phyloP scores from a whole-genome alignment of 2,113 vertebrate species.

The Panthera tigris region DNA sequence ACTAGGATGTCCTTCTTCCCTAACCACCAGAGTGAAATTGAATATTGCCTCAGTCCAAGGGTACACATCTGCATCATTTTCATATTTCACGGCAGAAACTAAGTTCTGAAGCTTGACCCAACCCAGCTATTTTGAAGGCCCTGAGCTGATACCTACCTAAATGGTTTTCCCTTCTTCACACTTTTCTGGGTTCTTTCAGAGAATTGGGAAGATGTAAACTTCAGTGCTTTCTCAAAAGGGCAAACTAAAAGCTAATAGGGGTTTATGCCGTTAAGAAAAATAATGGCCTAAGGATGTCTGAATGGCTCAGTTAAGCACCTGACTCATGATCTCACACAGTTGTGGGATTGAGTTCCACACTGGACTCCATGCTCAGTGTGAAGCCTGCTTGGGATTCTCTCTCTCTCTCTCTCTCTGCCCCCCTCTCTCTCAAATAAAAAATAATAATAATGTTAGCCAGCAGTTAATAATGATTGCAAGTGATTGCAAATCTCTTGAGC shows the following conservation, averaged over 20 bases:
- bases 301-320: too few species aligned
- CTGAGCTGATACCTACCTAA: neutral
- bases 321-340: too few species aligned
- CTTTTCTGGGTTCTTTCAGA: slow-evolving; percentile 35
- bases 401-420: too few species aligned
- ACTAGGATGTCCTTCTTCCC: neutral
- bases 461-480: neutral
- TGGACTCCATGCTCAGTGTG: too few species aligned
- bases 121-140: neutral
- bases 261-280: neutral
- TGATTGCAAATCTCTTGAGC: neutral
- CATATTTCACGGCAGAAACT: neutral
- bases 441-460: neutral
- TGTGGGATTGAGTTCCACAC: too few species aligned
- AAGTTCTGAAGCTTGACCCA: neutral
- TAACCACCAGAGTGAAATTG: neutral
- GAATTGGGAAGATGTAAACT: neutral
- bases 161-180: neutral
- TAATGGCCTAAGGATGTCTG: neutral
- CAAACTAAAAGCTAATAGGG: neutral
- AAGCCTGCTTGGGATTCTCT: too few species aligned
- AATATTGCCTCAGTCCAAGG: neutral
- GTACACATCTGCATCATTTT: neutral
- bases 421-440: too few species aligned
- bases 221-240: neutral